Conservation (phyloP, 2,797 vertebrate species). For the Miichthys miiuy region DNA sequence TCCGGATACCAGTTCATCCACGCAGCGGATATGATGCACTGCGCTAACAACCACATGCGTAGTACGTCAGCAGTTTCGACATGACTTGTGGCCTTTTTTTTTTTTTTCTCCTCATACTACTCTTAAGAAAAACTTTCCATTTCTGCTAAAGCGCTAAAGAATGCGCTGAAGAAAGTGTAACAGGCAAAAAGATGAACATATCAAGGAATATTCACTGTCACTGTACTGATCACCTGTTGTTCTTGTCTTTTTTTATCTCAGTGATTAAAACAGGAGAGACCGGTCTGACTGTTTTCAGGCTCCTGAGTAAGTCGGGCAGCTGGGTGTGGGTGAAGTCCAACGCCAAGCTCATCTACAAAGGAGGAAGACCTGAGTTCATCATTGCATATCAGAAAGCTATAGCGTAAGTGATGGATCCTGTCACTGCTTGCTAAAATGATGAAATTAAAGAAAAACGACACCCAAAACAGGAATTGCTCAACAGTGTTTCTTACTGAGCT, state of each 20-base stretch:
- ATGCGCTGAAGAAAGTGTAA: not conserved
- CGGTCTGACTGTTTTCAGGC: constrained; percentile 85
- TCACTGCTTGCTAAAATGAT: too few relatives aligned
- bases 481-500: not conserved
- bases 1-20: constrained; percentile 89
- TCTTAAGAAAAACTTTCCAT: not conserved
- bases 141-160: not conserved
- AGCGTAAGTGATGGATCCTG: constrained; percentile 75
- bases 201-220: too few relatives aligned
- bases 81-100: not conserved
- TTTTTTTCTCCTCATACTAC: too few relatives aligned
- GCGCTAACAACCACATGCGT: constrained; percentile 85
- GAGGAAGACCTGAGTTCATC: constrained; percentile 86
- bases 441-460: not conserved
- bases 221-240: not conserved
- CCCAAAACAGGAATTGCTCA: too few relatives aligned
- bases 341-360: constrained; percentile 86
- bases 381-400: constrained; percentile 83
- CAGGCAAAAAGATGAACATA: too few relatives aligned
- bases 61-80: constrained; percentile 74
- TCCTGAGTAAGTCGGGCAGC: constrained; percentile 78
- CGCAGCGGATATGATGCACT: constrained; percentile 89
- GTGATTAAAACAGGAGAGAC: constrained; percentile 89
- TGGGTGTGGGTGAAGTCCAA: constrained; percentile 89
- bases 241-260: constrained; percentile 44